Evolutionary conservation across 2,888 invertebrate species (phyloP).

Genomic region (Eumacrocentrus americanus): DNA sequence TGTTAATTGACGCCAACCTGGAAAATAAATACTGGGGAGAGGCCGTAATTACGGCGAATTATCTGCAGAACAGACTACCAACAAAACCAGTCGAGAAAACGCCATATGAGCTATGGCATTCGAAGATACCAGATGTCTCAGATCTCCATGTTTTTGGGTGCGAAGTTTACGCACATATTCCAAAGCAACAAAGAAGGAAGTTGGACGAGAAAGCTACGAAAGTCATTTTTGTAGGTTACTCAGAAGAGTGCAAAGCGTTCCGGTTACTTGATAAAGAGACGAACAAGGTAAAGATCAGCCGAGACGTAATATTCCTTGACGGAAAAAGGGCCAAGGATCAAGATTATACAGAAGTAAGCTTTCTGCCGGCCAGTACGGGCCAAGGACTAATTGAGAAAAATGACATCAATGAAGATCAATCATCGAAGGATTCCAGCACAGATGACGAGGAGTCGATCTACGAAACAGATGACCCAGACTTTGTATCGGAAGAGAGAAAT

Average conservation of each 20-base stretch:
- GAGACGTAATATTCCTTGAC: too few species aligned
- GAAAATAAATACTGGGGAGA: constrained; percentile 41
- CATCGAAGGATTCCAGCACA: too few species aligned
- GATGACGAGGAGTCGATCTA: too few species aligned
- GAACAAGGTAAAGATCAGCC: too few species aligned
- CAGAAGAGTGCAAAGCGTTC: constrained; percentile 24
- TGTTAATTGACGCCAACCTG: constrained; percentile 37
- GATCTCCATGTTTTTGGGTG: constrained; percentile 39
- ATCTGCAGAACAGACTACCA: constrained; percentile 34
- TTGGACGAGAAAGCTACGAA: constrained; percentile 32
- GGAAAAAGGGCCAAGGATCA: too few species aligned
- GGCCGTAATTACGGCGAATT: constrained; percentile 36
- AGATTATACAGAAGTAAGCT: too few species aligned
- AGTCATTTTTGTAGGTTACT: constrained; percentile 30
- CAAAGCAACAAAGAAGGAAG: constrained; percentile 30
- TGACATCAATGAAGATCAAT: too few species aligned
- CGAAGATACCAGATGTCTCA: constrained; percentile 30
- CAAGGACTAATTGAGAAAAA: too few species aligned
- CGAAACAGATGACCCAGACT: too few species aligned
- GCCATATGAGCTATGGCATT: constrained; percentile 37
- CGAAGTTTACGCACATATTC: constrained; percentile 32
- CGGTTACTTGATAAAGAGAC: too few species aligned
- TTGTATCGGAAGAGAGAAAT: too few species aligned
- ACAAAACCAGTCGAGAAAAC: constrained; percentile 30
- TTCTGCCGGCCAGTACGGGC: too few species aligned